These are phyloP conservation scores for Villa cingulata DNA, from an alignment of 2,888 invertebrate genomes.

Conservation along the genomic window DNA sequence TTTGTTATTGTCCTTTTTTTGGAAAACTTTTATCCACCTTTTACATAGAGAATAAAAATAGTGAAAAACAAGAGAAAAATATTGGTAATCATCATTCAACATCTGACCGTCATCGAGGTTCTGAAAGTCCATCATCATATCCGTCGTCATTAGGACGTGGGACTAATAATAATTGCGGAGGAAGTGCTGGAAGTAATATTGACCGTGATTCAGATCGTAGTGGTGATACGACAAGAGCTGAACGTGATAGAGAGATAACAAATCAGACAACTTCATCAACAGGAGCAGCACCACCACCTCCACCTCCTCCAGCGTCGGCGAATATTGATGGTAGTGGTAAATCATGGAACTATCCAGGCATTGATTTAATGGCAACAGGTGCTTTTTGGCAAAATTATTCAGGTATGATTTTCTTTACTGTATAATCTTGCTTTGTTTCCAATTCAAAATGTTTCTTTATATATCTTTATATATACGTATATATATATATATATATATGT, in stretches of 20 bases:
- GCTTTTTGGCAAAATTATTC: slow-evolving; percentile 89
- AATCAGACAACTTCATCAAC: slow-evolving; percentile 21
- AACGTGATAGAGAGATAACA: slow-evolving; percentile 18
- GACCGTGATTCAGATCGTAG: slow-evolving; percentile 24
- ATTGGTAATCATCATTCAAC: slow-evolving; percentile 2
- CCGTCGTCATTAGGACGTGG: slow-evolving; percentile 22
- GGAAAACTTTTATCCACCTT: too few species aligned
- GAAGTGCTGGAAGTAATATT: slow-evolving; percentile 30
- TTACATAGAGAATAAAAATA: slow-evolving; percentile 4
- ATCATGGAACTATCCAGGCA: slow-evolving; percentile 54
- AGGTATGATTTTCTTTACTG: slow-evolving; percentile 43
- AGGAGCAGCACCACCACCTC: slow-evolving; percentile 26
- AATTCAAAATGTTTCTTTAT: too few species aligned
- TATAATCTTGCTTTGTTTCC: too few species aligned
- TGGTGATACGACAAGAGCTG: slow-evolving; percentile 17
- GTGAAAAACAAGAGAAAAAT: slow-evolving; percentile 1
- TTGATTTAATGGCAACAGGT: slow-evolving; percentile 73
- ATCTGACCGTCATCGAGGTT: slow-evolving; percentile 23
- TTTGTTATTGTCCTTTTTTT: background rate
- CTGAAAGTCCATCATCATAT: slow-evolving; percentile 15
- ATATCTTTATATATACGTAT: too few species aligned
- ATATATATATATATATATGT: too few species aligned
- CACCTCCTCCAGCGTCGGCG: slow-evolving; percentile 35
- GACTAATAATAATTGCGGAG: slow-evolving; percentile 26
- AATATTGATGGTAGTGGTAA: slow-evolving; percentile 37